Percentiles rank a stretch among this genome's conserved stretches.
Evolutionary conservation across 1,140 invertebrate species (phyloP).

Genomic region (Cheumatopsyche charites): DNA sequence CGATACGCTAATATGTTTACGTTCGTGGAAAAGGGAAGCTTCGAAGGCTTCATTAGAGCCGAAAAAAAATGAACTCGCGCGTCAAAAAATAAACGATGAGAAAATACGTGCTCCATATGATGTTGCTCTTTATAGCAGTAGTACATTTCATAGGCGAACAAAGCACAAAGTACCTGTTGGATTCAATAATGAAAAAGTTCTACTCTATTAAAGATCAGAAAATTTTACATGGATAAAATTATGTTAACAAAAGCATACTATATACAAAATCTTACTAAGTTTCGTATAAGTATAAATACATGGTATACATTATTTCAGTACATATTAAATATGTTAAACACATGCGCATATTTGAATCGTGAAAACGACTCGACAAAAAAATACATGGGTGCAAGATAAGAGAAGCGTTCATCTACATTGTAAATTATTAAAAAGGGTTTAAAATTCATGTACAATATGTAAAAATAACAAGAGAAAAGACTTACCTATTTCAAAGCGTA

Average conservation of each 20-base stretch:
- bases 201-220: neutral
- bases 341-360: conserved; percentile 7
- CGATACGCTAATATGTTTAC: conserved; percentile 33
- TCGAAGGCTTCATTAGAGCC: conserved; percentile 22
- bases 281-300: too few species aligned
- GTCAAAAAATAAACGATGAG: neutral
- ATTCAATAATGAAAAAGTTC: neutral
- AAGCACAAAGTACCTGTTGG: neutral
- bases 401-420: conserved; percentile 19
- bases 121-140: too few species aligned
- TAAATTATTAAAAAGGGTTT: neutral
- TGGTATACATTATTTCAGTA: too few species aligned
- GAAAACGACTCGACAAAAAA: neutral
- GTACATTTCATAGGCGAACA: too few species aligned
- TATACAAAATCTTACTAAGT: too few species aligned
- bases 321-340: conserved; percentile 10
- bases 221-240: neutral
- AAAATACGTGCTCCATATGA: too few species aligned
- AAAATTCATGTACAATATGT: neutral
- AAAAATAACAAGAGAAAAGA: neutral
- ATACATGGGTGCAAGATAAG: conserved; percentile 3
- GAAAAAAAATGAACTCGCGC: conserved; percentile 12
- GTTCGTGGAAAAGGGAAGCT: conserved; percentile 10
- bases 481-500: conserved; percentile 8
- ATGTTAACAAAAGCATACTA: neutral